Evolutionary conservation across 2,113 vertebrate genomes (phyloP), one percentile per base, ranked within the genome.

Genomic region (Rhineura floridana): DNA sequence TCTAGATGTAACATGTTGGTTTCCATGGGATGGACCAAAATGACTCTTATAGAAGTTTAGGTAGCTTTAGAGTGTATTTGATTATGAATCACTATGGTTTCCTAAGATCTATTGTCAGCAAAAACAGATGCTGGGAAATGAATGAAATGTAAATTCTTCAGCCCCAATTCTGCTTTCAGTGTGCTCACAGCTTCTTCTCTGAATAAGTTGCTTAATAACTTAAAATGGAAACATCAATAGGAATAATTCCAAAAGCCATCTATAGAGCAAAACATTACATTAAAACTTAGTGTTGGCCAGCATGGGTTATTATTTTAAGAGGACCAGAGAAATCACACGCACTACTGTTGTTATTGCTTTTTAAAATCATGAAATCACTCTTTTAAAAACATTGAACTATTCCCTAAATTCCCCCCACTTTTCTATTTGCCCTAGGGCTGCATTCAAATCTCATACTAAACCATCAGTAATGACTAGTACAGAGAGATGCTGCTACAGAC

Each of bases 161-260:
- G 28, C 25, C 48, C 52, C 88, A 91, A 55, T 87, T 89, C 44
- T 77, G 15, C 63, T 88, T 80, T 69, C 10, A n/a, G 30, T 48
- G 10, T 67, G 21, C 46, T 50, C 9, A 36, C 65, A 70, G 11
- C 46, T 63, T 62, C 50, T 81, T 59, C 30, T 55, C n/a, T 39
- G n/a, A 39, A 48, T 44, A n/a, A 8, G 28, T 33, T 44, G 13
- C 0, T 17, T 42, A 62, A 46, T 13, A 77, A 48, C 13, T 42
- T 80, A 15, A 23, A 70, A 4, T 55, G 63, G 76, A 65, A 65
- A 6, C 30, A 48, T 63, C 6, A 28, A 52, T 6, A 52, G 23
- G 23, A 55, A 65, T n/a, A 12, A 67, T 19, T 10, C 23, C 33
- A 6, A 70, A 17, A 9, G 33, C 33, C 21, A 39, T 67, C 6